Evolutionary conservation across 2,888 invertebrate species (phyloP), one percentile per base, ranked within the genome.

Genomic region (Oligia latruncula): DNA sequence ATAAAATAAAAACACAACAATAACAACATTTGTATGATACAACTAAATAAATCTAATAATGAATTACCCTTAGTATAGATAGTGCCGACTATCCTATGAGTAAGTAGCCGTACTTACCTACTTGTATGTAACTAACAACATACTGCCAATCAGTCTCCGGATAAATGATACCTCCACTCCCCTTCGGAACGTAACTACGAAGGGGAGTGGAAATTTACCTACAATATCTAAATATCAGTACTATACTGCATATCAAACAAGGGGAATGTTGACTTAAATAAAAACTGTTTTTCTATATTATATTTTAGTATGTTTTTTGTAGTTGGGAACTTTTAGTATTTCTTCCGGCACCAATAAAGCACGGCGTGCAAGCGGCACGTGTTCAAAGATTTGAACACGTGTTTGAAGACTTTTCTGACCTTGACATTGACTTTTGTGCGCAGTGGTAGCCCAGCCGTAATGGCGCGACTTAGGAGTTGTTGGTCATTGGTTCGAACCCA

Each of bases 61-160:
- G 40, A 40, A 5, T 40, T 40, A 40, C 40, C 4, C 0, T 5
- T 40, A 40, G 40, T 6, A 40, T 40, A 4, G 5, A 40, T 5
- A 40, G 40, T 40, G 4, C 40, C 40, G 40, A 40, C 40, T 40
- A 40, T 40, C 40, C 40, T 40, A 40, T 40, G 40, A 40, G 5
- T 40, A 40, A 40, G 40, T 40, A 40, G 40, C 40, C 40, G 40
- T 40, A 17, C 40, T 75, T 43, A n/a, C 35, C 74, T 29, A 29
- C 29, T 29, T 4, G 15, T 43, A 29, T 4, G 15, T 43, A 40
- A 70, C 62, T 62, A 80, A 40, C 46, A 70, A 20, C 15, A 76
- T 81, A 64, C 64, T 65, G 20, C 43, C 58, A 60, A 81, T 60
- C 64, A 52, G 20, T 20, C n/a, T 81, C 29, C 3, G 17, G 6